Base-by-base conservation (phyloP, 2,797 vertebrate genomes). In the Hoplostethus mediterraneus region DNA sequence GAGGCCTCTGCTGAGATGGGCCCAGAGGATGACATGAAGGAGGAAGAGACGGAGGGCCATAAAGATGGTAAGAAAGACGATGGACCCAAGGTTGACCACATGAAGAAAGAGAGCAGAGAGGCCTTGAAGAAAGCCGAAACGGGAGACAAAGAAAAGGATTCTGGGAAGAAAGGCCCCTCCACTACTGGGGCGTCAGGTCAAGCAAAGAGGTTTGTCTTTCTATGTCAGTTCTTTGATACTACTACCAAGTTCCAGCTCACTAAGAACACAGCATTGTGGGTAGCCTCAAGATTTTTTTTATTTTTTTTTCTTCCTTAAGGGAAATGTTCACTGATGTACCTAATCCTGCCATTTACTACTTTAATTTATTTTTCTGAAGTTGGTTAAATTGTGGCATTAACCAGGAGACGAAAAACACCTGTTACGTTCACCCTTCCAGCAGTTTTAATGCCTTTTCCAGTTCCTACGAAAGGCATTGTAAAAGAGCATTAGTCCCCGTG, bases 121-220 rank as follows among this genome's bases (percentile, higher is more conserved):
- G 81, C 95, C 95, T 92, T 89, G 92, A 99, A 97, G 97, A 99
- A 98, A 96, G 96, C 96, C 91, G 98, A 98, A 96, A 95, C 93
- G 90, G 97, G 96, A 97, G 98, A 99, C 90, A 99, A 98, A 97
- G 98, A 99, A 93, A 99, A 98, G 96, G 98, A 99, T 95, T 96
- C 97, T 97, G 97, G 96, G 97, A 99, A 99, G 98, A 99, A 99
- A 99, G 97, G 97, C 96, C 97, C 96, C 95, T 98, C 96, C 88
- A 93, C 98, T 96, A 94, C 98, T 95, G 98, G 98, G 97, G 95
- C 96, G 89, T 96, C 97, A 96, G 97, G 97, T 98, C 98, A 98
- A 98, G 98, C 97, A 97, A 99, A 99, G 98, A 99, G 98, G 98
- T 99, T 99, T 98, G 98, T 99, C 97, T 99, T 99, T 99, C 97